Evolutionary conservation across 92 coral and sea anemone genomes (phyloP).

Genomic region (Zoanthus sociatus): DNA sequence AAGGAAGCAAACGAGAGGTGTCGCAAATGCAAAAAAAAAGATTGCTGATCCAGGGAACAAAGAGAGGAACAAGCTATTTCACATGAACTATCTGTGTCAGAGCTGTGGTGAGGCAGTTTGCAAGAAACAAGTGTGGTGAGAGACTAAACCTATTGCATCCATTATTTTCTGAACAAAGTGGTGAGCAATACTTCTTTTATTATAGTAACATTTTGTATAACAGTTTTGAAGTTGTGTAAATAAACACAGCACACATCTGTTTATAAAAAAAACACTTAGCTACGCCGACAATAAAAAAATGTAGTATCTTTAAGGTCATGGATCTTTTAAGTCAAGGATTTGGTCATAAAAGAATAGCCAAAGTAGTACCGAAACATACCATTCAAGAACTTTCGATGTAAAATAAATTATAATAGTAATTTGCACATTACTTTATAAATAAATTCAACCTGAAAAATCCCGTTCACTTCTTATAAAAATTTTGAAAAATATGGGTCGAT

Average conservation of each 20-base stretch:
- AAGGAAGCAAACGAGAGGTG: background rate
- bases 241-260: background rate
- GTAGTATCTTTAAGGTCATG: no score
- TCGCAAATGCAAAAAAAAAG: background rate
- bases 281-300: no score
- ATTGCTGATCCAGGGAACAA: background rate
- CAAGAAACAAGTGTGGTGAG: slow-evolving; percentile 3
- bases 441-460: no score
- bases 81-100: background rate
- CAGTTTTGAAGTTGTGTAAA: background rate
- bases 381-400: no score
- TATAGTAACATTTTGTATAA: background rate
- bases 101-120: slow-evolving; percentile 7
- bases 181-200: background rate
- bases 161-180: background rate
- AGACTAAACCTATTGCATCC: background rate
- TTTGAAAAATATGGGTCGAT: no score
- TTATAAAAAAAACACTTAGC: background rate
- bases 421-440: no score
- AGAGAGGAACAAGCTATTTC: background rate
- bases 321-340: no score
- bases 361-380: no score
- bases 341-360: no score
- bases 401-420: no score
- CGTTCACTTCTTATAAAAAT: no score